Conservation (phyloP, 1,140 invertebrate genomes). For the Caenorhabditis inopinata region DNA sequence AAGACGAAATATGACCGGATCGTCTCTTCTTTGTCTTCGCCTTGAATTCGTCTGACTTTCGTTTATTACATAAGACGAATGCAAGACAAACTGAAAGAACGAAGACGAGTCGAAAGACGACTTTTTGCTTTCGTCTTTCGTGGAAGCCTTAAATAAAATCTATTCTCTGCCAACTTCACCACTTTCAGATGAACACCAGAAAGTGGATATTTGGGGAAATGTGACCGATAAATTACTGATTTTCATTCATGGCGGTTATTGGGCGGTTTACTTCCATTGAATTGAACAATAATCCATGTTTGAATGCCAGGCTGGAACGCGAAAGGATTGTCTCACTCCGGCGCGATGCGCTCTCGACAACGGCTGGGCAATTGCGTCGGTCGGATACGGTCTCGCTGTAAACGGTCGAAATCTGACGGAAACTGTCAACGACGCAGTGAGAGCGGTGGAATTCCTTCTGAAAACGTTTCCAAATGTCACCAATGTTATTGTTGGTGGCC, state of each 20-base stretch:
- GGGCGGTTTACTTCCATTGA: not conserved
- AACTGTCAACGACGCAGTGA: not conserved
- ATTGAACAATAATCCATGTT: no score
- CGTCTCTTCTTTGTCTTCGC: no score
- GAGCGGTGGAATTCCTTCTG: not conserved
- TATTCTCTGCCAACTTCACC: no score
- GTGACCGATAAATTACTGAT: not conserved
- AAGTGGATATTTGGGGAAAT: not conserved
- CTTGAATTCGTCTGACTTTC: no score
- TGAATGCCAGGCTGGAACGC: not conserved
- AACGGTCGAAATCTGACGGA: not conserved
- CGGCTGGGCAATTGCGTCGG: not conserved
- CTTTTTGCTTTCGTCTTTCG: no score
- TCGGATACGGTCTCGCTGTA: not conserved
- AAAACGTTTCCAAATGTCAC: not conserved
- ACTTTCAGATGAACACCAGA: conserved; percentile 1
- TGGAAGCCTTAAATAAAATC: no score
- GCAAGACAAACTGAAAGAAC: no score
- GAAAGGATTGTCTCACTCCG: not conserved
- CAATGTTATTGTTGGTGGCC: not conserved
- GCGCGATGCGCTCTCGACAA: not conserved
- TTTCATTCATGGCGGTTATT: not conserved
- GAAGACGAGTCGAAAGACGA: no score
- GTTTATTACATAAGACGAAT: no score
- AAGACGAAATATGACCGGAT: no score